Evolutionary conservation across 2,888 invertebrate genomes (phyloP).

Genomic region (Thereva unica): DNA sequence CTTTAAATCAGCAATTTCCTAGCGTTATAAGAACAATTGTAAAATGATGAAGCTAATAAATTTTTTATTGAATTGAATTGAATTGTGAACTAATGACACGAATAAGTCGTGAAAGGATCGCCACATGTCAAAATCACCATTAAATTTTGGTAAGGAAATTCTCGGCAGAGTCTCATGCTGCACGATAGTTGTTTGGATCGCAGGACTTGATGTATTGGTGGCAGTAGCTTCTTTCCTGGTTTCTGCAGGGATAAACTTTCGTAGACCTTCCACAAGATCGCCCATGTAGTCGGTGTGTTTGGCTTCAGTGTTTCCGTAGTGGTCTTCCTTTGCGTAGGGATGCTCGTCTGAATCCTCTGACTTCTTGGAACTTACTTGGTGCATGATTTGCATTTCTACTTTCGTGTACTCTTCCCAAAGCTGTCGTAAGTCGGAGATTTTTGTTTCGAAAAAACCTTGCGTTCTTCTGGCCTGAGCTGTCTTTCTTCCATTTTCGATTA

Average conservation of each 20-base stretch:
- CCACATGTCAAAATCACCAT: not conserved
- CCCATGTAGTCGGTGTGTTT: not conserved
- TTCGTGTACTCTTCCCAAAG: not conserved
- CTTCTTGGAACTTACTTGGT: no score
- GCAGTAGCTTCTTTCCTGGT: not conserved
- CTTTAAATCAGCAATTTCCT: no score
- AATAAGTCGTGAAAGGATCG: slow-evolving; percentile 1
- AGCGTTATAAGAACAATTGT: no score
- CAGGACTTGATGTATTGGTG: not conserved
- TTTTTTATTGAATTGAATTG: no score
- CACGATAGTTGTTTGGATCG: not conserved
- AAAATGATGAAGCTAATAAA: no score
- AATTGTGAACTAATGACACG: not conserved
- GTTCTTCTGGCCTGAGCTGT: not conserved
- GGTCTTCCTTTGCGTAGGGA: not conserved
- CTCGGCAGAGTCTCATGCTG: not conserved
- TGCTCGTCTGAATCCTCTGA: not conserved
- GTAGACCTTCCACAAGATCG: not conserved
- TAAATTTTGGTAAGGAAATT: not conserved
- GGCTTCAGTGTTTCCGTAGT: not conserved
- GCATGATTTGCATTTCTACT: not conserved
- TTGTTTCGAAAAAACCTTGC: not conserved
- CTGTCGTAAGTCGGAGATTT: not conserved
- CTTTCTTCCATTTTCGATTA: not conserved
- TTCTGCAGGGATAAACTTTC: not conserved